phyloP scores from a whole-genome alignment of 1,140 invertebrate species.

The Euwallacea similis region DNA sequence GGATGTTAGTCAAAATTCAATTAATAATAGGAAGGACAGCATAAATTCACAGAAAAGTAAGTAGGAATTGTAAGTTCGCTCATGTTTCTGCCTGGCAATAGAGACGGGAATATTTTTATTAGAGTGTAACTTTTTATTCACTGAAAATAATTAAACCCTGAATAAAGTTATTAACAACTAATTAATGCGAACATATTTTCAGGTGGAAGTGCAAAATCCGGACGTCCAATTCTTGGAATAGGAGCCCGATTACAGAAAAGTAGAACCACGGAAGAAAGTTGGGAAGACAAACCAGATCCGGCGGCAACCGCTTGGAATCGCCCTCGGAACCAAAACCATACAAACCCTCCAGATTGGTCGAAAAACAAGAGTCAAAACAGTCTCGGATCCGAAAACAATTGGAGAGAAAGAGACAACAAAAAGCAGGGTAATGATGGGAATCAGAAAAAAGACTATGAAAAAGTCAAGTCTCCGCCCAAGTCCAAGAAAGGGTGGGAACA shows the following conservation, averaged over 20 bases:
- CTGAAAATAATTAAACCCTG: neutral
- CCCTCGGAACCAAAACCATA: neutral
- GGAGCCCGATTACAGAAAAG: slow-evolving; percentile 42
- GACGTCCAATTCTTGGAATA: slow-evolving; percentile 44
- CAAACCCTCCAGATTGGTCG: neutral
- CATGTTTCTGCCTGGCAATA: no score
- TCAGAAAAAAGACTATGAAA: slow-evolving; percentile 34
- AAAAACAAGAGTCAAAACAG: slow-evolving; percentile 7
- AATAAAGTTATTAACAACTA: neutral
- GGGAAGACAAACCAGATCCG: neutral
- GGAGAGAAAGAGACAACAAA: slow-evolving; percentile 37
- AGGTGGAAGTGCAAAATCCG: slow-evolving; percentile 34
- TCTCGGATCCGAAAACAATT: slow-evolving; percentile 14
- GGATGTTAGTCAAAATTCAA: slow-evolving; percentile 18
- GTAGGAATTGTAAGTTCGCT: no score
- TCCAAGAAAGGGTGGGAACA: slow-evolving; percentile 47
- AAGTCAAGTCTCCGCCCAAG: slow-evolving; percentile 35
- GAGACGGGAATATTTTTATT: no score
- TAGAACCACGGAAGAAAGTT: slow-evolving; percentile 2
- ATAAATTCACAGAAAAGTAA: neutral
- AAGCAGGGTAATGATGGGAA: slow-evolving; percentile 26
- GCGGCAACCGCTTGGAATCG: neutral
- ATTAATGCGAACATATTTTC: neutral
- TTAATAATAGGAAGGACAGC: slow-evolving; percentile 1
- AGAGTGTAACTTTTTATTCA: no score